Base-by-base conservation (phyloP, 2,888 invertebrate genomes). In the Adela reaumurella region DNA sequence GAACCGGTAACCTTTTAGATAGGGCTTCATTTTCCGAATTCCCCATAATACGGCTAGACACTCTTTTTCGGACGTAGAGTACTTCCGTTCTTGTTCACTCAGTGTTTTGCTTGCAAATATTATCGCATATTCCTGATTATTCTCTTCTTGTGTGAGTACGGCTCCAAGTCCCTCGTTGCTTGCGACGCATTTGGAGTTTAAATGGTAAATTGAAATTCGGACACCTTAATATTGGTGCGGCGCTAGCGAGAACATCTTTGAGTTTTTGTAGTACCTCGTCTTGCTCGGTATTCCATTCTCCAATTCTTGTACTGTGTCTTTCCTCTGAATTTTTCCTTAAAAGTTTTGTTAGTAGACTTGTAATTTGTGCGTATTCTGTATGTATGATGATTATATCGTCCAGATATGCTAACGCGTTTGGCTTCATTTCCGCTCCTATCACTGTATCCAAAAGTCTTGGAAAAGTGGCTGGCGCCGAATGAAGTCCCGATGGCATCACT, bases 1-100 rank as follows among this genome's bases (percentile, higher is more conserved):
- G 35, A 60, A 59, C 1, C 49, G 41, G 41, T 55, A 57, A 1
- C 55, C 58, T 44, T 59, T 58, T 2, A 57, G 43, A 47, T 56
- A 59, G 1, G 51, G 52, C 46, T 51, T 43, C 52, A 57, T 53
- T 46, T 58, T 60, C 24, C 53, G 46, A 2, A 60, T 52, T 10
- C 53, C 57, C 50, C 54, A 59, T 2, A 60, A 54, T 1, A 62
- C 52, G 2, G 60, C 58, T 42, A 59, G 43, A 46, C 56, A 56
- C 46, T 61, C 57, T n/a, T n/a, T n/a, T n/a, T n/a, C n/a, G n/a
- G n/a, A n/a, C n/a, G n/a, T n/a, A n/a, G n/a, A n/a, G n/a, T 45
- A 55, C 14, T 52, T 53, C 20, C 29, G 43, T 48, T 57, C 51
- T 14, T 46, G 45, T 6, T 24, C 3, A 4, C 41, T 18, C 17